Percentiles rank a stretch among this genome's conserved stretches.
Evolutionary conservation across 2,888 invertebrate species (phyloP).

Genomic region (Lasioglossum morio): DNA sequence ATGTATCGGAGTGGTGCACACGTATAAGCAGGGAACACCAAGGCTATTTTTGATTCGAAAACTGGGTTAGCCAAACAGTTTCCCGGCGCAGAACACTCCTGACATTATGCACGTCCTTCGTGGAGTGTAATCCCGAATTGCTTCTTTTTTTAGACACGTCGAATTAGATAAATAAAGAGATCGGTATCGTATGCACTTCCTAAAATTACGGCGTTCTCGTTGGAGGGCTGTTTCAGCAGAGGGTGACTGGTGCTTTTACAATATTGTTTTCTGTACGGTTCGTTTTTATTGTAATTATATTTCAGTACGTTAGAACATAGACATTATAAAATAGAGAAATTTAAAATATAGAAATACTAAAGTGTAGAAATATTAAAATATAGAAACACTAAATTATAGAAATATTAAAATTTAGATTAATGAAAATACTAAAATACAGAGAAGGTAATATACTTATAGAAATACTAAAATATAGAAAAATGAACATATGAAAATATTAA

Average conservation of each 20-base stretch:
- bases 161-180: conserved; percentile 25
- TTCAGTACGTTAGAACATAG: neutral
- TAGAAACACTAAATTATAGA: too few species aligned
- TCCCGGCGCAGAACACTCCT: conserved; percentile 26
- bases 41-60: conserved; percentile 70
- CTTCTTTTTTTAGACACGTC: conserved; percentile 19
- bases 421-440: neutral
- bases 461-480: neutral
- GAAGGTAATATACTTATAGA: neutral
- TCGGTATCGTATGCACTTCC: conserved; percentile 19
- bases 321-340: neutral
- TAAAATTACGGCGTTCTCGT: conserved; percentile 14
- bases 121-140: conserved; percentile 26
- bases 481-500: neutral
- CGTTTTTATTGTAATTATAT: neutral
- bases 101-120: conserved; percentile 56
- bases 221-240: neutral
- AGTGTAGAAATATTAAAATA: neutral
- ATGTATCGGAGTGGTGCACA: conserved; percentile 16
- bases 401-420: too few species aligned
- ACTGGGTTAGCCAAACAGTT: conserved; percentile 72
- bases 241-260: neutral
- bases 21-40: conserved; percentile 29
- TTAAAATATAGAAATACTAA: neutral
- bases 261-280: neutral